Evolutionary conservation across 2,797 vertebrate genomes (phyloP).

Genomic region (Labeo calbasu): DNA sequence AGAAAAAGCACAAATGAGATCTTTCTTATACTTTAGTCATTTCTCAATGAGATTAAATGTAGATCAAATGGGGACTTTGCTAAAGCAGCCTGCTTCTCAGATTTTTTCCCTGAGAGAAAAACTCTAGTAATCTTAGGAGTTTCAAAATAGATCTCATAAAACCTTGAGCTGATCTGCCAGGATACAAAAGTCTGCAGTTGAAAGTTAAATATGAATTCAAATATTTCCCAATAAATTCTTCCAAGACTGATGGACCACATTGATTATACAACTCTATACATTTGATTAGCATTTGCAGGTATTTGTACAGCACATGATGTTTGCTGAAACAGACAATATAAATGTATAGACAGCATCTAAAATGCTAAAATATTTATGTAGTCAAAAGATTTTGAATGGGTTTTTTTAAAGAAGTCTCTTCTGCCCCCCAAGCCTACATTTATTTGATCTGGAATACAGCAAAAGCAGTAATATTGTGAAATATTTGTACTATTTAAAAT

Average conservation of each 20-base stretch:
- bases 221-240: background rate
- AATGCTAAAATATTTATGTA: background rate
- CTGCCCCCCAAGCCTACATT: too few relatives aligned
- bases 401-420: too few relatives aligned
- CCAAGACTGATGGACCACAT: background rate
- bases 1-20: constrained; percentile 6
- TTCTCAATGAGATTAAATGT: background rate
- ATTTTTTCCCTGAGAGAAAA: background rate
- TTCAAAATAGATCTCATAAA: background rate
- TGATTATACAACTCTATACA: too few relatives aligned
- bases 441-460: too few relatives aligned
- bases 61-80: background rate
- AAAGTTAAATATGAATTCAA: background rate
- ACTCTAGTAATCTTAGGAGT: background rate
- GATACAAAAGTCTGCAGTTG: background rate
- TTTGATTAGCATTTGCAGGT: background rate
- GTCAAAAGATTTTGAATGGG: too few relatives aligned
- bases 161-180: background rate
- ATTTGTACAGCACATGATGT: background rate
- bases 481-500: too few relatives aligned
- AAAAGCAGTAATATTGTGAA: too few relatives aligned
- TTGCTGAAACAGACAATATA: background rate
- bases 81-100: background rate
- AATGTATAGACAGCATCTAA: background rate
- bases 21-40: background rate